Evolutionary conservation across 2,888 invertebrate species (phyloP), one percentile per base, ranked within the genome.

Genomic region (Acanthosepion esculentum): DNA sequence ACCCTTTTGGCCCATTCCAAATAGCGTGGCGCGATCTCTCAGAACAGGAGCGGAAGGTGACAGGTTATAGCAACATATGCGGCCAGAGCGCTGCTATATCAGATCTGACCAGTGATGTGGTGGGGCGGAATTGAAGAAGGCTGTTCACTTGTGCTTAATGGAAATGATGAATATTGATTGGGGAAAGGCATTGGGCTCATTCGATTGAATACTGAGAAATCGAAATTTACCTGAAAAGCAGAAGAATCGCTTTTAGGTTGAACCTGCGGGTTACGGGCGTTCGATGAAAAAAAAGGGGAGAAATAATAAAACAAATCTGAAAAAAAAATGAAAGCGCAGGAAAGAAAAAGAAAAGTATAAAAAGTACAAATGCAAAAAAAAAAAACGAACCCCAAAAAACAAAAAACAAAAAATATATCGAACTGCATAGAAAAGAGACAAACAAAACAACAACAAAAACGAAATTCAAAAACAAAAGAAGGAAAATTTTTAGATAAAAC

Each of bases 161-260:
- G 26, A 6, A 59, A 29, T n/a, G 29, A 78, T 29, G 29, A n/a
- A 78, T 12, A 78, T 78, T n/a, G 29, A 78, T 78, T n/a, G n/a
- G 10, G 10, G n/a, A 78, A 78, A 78, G 78, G 29, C 78, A 3
- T 78, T 15, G 78, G n/a, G 78, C 78, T 29, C 59, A 59, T 59
- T 4, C 59, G n/a, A 78, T 78, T 78, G 78, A n/a, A n/a, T 78
- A n/a, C n/a, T 3, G n/a, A 78, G 78, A 78, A 78, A 78, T 29
- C 78, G 78, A 78, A 29, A 12, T 12, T 12, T n/a, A 78, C 29
- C 10, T n/a, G 15, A 10, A 78, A 78, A 78, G 78, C 8, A 78
- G n/a, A 78, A 78, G n/a, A 78, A 78, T 78, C 78, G n/a, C 78
- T 78, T 78, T 78, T 78, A 78, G n/a, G 78, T 15, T n/a, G 78